Evolutionary conservation across 1,140 invertebrate species (phyloP).

Genomic region (Mactra quadrangularis): DNA sequence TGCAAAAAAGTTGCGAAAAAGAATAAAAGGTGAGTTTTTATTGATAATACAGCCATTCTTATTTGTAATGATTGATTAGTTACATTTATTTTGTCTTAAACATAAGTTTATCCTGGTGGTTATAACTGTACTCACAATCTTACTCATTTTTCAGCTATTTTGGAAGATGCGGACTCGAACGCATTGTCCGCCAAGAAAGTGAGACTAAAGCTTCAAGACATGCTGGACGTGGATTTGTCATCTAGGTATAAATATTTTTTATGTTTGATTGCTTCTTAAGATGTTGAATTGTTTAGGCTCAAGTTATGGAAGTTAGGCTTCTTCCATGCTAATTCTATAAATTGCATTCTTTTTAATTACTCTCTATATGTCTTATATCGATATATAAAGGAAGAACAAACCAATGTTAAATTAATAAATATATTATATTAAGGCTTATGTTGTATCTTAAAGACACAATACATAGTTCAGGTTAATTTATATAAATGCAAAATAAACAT

Average conservation of each 20-base stretch:
- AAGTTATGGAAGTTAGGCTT: too few relatives aligned
- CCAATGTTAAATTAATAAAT: too few relatives aligned
- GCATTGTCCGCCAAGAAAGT: conserved; percentile 95
- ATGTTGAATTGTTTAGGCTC: neutral
- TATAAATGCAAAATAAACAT: too few relatives aligned
- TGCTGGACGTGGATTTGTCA: conserved; percentile 90
- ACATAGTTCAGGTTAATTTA: too few relatives aligned
- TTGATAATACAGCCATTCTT: neutral
- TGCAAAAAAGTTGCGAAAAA: conserved; percentile 28
- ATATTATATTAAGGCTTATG: too few relatives aligned
- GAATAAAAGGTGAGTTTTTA: conserved; percentile 47
- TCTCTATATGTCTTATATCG: too few relatives aligned
- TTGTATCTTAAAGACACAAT: too few relatives aligned
- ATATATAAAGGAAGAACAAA: too few relatives aligned
- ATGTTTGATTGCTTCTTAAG: neutral
- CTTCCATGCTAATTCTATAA: too few relatives aligned
- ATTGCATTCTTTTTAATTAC: neutral
- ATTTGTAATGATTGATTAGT: neutral
- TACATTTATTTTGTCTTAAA: neutral
- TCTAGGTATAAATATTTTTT: conserved; percentile 78
- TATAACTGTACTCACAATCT: neutral
- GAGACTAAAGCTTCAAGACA: conserved; percentile 93
- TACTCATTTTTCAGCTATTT: conserved; percentile 88
- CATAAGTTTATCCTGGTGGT: neutral
- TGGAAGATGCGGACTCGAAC: conserved; percentile 93